Conservation (phyloP, 2,888 invertebrate genomes). For the Habrosyne pyritoides region DNA sequence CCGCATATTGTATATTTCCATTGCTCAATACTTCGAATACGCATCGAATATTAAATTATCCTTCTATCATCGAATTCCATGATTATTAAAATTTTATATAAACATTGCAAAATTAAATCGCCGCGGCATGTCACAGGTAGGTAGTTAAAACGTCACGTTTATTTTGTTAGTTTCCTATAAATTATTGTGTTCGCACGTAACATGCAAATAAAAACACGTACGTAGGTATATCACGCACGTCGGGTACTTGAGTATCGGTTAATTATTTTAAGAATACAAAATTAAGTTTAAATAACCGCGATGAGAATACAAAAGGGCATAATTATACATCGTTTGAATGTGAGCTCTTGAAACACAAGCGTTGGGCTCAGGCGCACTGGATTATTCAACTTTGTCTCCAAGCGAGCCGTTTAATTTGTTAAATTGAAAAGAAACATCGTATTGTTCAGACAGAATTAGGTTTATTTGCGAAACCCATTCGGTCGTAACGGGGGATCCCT, state of each 20-base stretch:
- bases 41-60: background rate
- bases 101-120: background rate
- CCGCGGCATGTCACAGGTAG: background rate
- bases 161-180: background rate
- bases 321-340: slow-evolving; percentile 4
- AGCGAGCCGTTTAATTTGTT: slow-evolving; percentile 70
- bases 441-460: slow-evolving; percentile 75
- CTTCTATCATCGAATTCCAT: background rate
- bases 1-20: background rate
- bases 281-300: slow-evolving; percentile 3
- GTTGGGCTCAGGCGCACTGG: slow-evolving; percentile 17
- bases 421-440: slow-evolving; percentile 80
- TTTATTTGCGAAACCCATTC: slow-evolving; percentile 76
- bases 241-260: slow-evolving; percentile 7
- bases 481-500: slow-evolving; percentile 75
- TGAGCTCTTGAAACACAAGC: background rate
- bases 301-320: background rate
- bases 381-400: slow-evolving; percentile 42
- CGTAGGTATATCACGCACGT: background rate
- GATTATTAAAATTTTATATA: background rate
- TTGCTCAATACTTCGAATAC: background rate
- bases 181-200: background rate
- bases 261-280: slow-evolving; percentile 11
- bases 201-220: background rate
- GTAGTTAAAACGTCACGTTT: background rate